Evolutionary conservation across 2,797 vertebrate species (phyloP), one percentile per base, ranked within the genome.

Genomic region (Brachyrhaphis roseni): DNA sequence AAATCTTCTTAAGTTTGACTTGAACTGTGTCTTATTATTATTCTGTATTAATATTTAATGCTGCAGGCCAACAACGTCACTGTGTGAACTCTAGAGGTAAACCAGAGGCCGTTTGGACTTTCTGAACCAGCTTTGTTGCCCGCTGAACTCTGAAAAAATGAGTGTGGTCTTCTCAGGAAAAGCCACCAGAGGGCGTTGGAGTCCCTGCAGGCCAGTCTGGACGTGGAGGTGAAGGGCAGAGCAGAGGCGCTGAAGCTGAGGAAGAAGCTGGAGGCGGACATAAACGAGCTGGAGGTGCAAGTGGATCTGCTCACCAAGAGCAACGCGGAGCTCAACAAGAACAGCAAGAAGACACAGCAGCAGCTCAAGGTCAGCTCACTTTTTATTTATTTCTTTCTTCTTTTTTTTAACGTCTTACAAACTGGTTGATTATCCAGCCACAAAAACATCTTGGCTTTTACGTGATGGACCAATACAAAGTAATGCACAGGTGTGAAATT

Each of bases 211-310:
- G 95, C 96, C 89, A 95, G 91, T 74, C 88, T 97, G 83, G 96
- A 97, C 5, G 94, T 95, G 43, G 96, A 97, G 92, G 86, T 96
- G 74, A 97, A 96, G 74, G 95, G 94, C 51, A 90, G 94, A 11
- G 86, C 87, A 0, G 96, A 97, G 84, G 95, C 89, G 0, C 86
- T 90, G 66, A 95, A 95, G 86, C 80, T 96, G 59, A 97, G 95
- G 91, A 97, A 97, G 93, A 97, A 97, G 57, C 93, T 96, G 88
- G 96, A 97, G 90, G 88, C 85, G 0, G 96, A 97, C 81, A 51
- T 95, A 20, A 93, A 86, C 2, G 96, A 97, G 75, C 91, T 96
- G 95, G 96, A 97, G 91, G 86, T 96, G 64, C 96, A 97, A 87
- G 86, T 95, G 77, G 96, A 96, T 76, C 89, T 94, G 79, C 89